phyloP scores from a whole-genome alignment of 2,888 invertebrate species.

The Phlogophora meticulosa region DNA sequence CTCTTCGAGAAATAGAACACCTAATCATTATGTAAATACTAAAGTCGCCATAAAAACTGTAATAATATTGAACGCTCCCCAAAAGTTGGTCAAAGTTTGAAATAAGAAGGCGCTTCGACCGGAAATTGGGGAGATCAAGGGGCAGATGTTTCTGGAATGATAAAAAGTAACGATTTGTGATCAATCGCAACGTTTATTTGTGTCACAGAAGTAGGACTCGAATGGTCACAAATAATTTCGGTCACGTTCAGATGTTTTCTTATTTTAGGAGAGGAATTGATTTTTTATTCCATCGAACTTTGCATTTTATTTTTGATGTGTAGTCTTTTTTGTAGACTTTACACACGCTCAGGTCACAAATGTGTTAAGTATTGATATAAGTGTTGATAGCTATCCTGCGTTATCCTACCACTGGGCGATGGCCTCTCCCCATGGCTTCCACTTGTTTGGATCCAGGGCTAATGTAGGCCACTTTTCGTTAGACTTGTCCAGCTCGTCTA shows the following conservation, averaged over 20 bases:
- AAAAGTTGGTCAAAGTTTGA: slow-evolving; percentile 56
- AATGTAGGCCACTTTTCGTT: no score
- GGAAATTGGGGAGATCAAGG: slow-evolving; percentile 62
- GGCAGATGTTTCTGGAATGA: slow-evolving; percentile 64
- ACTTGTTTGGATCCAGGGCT: no score
- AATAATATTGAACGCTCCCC: slow-evolving; percentile 52
- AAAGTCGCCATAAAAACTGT: slow-evolving; percentile 52
- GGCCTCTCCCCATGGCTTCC: no score
- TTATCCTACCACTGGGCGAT: no score
- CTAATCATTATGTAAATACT: slow-evolving; percentile 47
- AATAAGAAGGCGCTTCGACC: slow-evolving; percentile 57
- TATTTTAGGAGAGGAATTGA: neutral
- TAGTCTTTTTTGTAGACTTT: no score
- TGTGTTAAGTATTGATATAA: neutral
- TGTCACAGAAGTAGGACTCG: neutral
- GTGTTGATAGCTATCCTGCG: no score
- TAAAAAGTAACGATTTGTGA: slow-evolving; percentile 62
- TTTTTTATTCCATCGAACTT: no score
- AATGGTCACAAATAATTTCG: slow-evolving; percentile 24
- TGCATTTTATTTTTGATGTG: no score
- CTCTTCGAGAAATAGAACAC: neutral
- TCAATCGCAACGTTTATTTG: slow-evolving; percentile 48
- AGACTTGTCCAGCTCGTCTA: no score
- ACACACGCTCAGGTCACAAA: neutral
- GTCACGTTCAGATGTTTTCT: neutral